These are phyloP conservation scores for Pitangus sulphuratus DNA, from an alignment of 2,797 vertebrate species.

Conservation along the genomic window DNA sequence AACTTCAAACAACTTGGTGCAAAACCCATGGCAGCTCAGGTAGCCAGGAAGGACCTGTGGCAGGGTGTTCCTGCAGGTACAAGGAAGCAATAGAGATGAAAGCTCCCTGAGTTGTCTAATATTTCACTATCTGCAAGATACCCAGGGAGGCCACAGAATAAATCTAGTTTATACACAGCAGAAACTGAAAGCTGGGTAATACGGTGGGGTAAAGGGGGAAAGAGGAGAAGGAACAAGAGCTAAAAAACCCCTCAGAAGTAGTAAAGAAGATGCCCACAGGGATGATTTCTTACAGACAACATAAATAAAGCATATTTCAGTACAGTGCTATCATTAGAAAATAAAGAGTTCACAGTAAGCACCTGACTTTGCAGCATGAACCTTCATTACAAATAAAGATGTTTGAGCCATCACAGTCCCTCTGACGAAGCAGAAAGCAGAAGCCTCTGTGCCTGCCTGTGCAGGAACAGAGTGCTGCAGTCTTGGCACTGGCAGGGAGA, in stretches of 20 bases:
- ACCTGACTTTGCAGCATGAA: not conserved
- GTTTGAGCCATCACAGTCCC: not conserved
- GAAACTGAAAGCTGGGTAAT: not conserved
- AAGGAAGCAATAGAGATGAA: not conserved
- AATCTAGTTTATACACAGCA: not conserved
- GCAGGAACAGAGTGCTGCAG: constrained; percentile 26
- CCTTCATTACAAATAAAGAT: not conserved
- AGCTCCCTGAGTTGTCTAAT: not conserved
- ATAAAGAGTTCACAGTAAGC: not conserved
- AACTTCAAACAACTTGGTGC: not conserved
- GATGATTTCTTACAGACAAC: not conserved
- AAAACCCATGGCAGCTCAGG: not conserved
- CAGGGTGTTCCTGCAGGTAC: not conserved
- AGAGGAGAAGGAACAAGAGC: not conserved
- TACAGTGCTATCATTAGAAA: not conserved
- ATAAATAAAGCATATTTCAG: not conserved
- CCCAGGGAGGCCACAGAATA: accelerated
- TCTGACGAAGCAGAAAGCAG: constrained; percentile 14
- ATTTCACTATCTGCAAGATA: not conserved
- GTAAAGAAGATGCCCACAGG: not conserved
- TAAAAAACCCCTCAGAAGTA: not conserved
- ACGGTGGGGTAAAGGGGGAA: not conserved
- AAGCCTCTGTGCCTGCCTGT: not conserved
- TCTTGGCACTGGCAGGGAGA: not conserved
- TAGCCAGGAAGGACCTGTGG: not conserved